Evolutionary conservation across 2,113 vertebrate species (phyloP), one percentile per base, ranked within the genome.

Genomic region (Anarrhichthys ocellatus): DNA sequence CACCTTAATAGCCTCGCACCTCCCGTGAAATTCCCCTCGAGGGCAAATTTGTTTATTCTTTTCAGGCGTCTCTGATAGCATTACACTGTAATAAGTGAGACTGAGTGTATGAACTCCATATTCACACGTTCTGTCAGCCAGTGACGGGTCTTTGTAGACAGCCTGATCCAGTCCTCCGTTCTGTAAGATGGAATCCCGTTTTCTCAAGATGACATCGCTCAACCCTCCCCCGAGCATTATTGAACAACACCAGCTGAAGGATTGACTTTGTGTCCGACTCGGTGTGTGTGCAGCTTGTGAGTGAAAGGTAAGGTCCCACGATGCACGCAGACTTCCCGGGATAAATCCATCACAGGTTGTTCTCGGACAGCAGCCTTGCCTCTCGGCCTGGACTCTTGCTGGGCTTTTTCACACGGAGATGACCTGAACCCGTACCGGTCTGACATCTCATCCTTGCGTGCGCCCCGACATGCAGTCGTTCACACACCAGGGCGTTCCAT

Each of bases 241-340:
- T 77, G 78, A 90, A 63, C 84, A 84, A 80, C 81, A 36, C 36
- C 73, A 0, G 11, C 67, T 80, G 65, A 58, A 76, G 66, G 81
- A 92, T 91, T 78, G 93, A 87, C 89, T 92, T 85, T 83, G 64
- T 82, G 85, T 87, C 82, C 1, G 8, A 22, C 34, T 65, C 15
- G 61, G 66, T 66, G 27, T 34, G 40, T 14, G 58, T 18, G n/a
- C 13, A 0, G 61, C 69, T 66, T 63, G n/a, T 68, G 62, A 86
- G 73, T 74, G 68, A 72, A 65, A 76, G 67, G 76, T 58, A 58
- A 59, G 73, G 78, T 89, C 76, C 70, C 40, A n/a, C 15, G 50
- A 72, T 74, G 67, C 50, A 29, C 62, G 54, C 17, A 0, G 72
- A 54, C 76, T 58, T 88, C 67, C 54, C 2, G 2, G 52, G 73